Evolutionary conservation across 2,113 vertebrate species (phyloP).

Genomic region (Triplophysa dalaica): DNA sequence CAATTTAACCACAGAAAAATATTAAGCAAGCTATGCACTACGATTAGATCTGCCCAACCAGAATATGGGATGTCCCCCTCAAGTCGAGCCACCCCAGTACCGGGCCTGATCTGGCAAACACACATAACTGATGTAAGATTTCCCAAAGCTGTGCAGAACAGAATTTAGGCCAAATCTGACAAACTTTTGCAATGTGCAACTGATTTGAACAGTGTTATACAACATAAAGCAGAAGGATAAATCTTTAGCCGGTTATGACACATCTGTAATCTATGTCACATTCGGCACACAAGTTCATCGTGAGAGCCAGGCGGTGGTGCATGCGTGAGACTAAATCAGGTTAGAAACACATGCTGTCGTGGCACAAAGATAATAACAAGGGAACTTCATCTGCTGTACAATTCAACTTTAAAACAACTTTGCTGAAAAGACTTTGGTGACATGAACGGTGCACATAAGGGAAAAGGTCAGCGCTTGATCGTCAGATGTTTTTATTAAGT

Average conservation of each 20-base stretch:
- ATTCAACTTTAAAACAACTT: constrained; percentile 62
- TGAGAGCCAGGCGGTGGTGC: constrained; percentile 32
- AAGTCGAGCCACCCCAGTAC: too few species aligned
- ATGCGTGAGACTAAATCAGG: constrained; percentile 56
- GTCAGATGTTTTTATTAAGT: constrained; percentile 50
- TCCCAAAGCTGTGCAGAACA: too few species aligned
- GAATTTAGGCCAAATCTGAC: too few species aligned
- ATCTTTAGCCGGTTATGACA: background rate
- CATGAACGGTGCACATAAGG: constrained; percentile 48
- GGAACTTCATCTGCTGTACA: constrained; percentile 57
- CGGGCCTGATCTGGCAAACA: too few species aligned
- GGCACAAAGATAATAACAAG: constrained; percentile 64
- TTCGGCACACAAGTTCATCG: background rate
- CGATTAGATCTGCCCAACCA: too few species aligned
- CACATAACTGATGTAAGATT: too few species aligned
- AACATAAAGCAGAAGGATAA: background rate
- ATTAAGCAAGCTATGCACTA: too few species aligned
- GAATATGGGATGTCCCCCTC: too few species aligned
- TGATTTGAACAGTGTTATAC: background rate
- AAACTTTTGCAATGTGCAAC: background rate
- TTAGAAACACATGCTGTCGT: constrained; percentile 59
- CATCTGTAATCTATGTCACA: constrained; percentile 5
- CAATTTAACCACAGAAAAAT: too few species aligned
- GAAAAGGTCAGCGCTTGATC: constrained; percentile 50
- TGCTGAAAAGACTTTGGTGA: constrained; percentile 31